These are phyloP conservation scores for Zaprionus lineosus DNA, from an alignment of 2,888 invertebrate genomes.

Conservation along the genomic window DNA sequence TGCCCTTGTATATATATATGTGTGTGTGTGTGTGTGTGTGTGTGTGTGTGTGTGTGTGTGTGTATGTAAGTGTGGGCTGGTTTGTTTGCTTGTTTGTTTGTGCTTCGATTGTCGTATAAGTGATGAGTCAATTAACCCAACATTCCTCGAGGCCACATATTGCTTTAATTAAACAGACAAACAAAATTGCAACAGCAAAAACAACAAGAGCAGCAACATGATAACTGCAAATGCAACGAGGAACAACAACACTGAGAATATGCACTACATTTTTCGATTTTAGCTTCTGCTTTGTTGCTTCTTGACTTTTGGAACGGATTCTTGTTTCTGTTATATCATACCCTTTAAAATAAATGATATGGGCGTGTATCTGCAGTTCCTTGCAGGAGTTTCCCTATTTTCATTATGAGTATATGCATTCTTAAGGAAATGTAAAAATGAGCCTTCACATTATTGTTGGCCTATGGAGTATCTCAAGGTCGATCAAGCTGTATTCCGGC, in stretches of 20 bases:
- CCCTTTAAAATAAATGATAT: too few relatives aligned
- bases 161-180: constrained; percentile 78
- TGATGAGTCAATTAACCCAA: constrained; percentile 82
- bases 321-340: too few relatives aligned
- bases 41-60: constrained; percentile 4
- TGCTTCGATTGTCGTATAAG: constrained; percentile 77
- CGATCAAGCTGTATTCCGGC: neutral
- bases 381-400: too few relatives aligned
- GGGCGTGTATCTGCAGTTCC: too few relatives aligned
- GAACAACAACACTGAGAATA: constrained; percentile 29
- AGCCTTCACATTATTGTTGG: neutral
- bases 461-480: neutral
- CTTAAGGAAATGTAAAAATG: neutral
- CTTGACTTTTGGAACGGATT: constrained; percentile 28
- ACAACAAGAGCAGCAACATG: constrained; percentile 15
- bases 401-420: too few relatives aligned
- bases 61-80: constrained; percentile 19
- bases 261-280: constrained; percentile 57
- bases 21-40: neutral
- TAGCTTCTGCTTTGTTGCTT: constrained; percentile 17
- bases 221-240: constrained; percentile 13
- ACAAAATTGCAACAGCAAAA: constrained; percentile 52
- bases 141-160: constrained; percentile 81
- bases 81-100: constrained; percentile 53
- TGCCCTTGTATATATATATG: too few relatives aligned